Evolutionary conservation across 2,113 vertebrate genomes (phyloP).

Genomic region (Pterocles orientalis): DNA sequence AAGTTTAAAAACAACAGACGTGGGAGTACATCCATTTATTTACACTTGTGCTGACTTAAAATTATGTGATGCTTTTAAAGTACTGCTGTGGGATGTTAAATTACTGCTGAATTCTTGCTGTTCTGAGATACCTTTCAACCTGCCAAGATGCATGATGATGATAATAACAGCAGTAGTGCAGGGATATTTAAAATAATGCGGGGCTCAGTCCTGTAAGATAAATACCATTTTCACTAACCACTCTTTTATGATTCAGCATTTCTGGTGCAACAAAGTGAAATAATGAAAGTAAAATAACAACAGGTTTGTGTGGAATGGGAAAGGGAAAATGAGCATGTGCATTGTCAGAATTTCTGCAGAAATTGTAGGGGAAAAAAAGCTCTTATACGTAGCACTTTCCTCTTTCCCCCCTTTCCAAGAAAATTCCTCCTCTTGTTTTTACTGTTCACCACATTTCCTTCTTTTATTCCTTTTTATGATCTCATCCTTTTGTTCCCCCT

Average conservation of each 20-base stretch:
- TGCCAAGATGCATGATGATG: conserved; percentile 55
- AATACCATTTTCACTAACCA: conserved; percentile 62
- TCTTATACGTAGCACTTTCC: background rate
- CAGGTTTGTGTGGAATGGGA: conserved; percentile 55
- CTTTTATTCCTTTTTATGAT: conserved; percentile 41
- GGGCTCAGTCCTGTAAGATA: conserved; percentile 35
- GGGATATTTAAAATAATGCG: conserved; percentile 49
- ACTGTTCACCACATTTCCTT: conserved; percentile 7
- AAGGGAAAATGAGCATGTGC: conserved; percentile 10
- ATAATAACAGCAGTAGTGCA: background rate
- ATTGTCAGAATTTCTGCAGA: conserved; percentile 36
- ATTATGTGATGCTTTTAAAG: conserved; percentile 41
- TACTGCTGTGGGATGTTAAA: conserved; percentile 54
- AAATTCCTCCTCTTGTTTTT: conserved; percentile 56
- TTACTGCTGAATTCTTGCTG: conserved; percentile 52
- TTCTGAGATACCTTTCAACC: conserved; percentile 65
- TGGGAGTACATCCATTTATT: conserved; percentile 52
- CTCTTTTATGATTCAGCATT: conserved; percentile 61
- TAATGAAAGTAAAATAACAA: conserved; percentile 63
- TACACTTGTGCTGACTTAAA: conserved; percentile 41
- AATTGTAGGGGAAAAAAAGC: background rate
- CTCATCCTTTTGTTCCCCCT: conserved; percentile 44
- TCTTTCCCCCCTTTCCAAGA: background rate
- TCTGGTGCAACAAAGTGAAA: conserved; percentile 42
- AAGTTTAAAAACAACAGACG: conserved; percentile 50